Evolutionary conservation across 1,140 invertebrate species (phyloP).

Genomic region (Aphaenogaster rudis): DNA sequence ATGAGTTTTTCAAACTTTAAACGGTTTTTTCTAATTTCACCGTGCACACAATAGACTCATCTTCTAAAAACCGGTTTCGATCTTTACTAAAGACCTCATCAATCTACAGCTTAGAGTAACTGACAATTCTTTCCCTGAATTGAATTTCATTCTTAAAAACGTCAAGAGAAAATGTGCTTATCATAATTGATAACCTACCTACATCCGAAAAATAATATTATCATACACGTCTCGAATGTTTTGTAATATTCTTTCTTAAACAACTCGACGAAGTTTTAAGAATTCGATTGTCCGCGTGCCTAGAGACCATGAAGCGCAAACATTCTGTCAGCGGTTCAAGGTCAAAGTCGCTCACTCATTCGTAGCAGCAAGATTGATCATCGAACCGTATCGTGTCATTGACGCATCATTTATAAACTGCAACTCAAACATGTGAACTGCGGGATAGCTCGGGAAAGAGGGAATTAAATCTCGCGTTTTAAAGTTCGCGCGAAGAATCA

Average conservation of each 20-base stretch:
- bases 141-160: neutral
- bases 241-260: neutral
- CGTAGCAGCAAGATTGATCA: conserved; percentile 2
- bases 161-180: neutral
- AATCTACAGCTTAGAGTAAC: neutral
- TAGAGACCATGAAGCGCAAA: neutral
- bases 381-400: neutral
- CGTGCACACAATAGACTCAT: neutral
- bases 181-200: neutral
- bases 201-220: neutral
- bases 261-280: neutral
- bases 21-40: neutral
- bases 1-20: neutral
- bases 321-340: neutral
- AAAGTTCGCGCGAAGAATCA: conserved; percentile 20
- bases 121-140: neutral
- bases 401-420: conserved; percentile 13
- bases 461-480: neutral
- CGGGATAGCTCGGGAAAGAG: neutral
- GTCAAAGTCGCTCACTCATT: neutral
- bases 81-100: neutral
- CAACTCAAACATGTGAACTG: neutral
- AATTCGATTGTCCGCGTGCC: neutral
- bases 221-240: neutral
- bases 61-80: neutral